Base-by-base conservation (phyloP, 1,140 invertebrate species). In the Himalopsyche phryganea region DNA sequence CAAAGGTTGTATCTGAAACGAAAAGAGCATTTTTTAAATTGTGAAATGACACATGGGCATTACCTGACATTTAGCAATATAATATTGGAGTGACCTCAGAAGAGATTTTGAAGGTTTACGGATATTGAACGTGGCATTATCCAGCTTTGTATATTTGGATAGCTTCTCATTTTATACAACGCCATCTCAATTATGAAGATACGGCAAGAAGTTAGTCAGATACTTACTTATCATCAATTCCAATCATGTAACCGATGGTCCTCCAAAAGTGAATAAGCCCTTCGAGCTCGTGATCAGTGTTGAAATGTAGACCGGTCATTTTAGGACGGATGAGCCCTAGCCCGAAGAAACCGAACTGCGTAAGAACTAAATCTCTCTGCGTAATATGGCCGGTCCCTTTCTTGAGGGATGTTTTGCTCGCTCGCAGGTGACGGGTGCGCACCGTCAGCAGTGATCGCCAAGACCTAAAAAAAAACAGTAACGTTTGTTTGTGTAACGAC, bases 261-360 rank as follows among this genome's bases (percentile, higher is more conserved):
- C 83, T 79, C 92, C 92, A 95, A 64, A 94, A 84, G 68, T 95
- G 91, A 1, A 90, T 71, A 46, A 90, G 85, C n/a, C 84, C 85
- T 45, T 89, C 85, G n/a, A 87, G 66, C 47, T 89, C 86, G 18
- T 84, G 78, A 7, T 76, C 64, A 14, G 75, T 77, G 2, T 68
- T 67, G 10, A 76, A 41, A 1, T 68, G 61, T 1, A 92, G 73
- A 0, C 89, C 88, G 23, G 92, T 76, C 28, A 81, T 70, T 41
- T 85, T 71, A 0, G 87, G 82, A 36, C 83, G 83, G 3, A 90
- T 58, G 0, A 92, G 65, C 0, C 84, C 80, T 46, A 87, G 85
- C 1, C 91, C 92, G 61, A 95, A 85, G 66, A 96, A 96, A 7
- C 89, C 90, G 65, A 91, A 92, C 68, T 90, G 89, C 0, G 93